Conservation (phyloP, 2,888 invertebrate genomes). For the Drosophila rubida region DNA sequence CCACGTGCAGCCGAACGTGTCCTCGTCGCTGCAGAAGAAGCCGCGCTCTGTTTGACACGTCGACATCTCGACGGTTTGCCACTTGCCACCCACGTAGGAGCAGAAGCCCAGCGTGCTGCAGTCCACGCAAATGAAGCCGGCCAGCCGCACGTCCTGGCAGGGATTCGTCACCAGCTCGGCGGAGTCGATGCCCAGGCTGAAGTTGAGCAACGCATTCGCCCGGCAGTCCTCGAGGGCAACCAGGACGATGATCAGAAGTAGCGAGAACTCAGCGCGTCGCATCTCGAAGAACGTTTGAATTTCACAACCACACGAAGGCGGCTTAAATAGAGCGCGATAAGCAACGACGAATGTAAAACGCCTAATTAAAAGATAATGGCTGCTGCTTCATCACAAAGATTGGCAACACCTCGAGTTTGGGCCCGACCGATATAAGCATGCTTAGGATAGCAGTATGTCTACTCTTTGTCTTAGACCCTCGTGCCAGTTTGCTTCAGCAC, state of each 20-base stretch:
- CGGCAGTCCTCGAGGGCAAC: not conserved
- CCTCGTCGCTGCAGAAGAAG: conserved; percentile 74
- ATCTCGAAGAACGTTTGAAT: conserved; percentile 50
- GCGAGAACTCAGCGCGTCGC: conserved; percentile 31
- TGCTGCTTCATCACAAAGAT: not conserved
- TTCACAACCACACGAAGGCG: not conserved
- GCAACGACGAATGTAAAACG: conserved; percentile 23
- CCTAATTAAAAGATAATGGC: conserved; percentile 55
- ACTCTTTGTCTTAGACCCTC: too few relatives aligned
- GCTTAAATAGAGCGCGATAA: conserved; percentile 51
- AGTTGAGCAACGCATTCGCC: conserved; percentile 8
- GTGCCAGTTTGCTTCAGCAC: too few relatives aligned
- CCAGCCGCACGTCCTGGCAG: conserved; percentile 62
- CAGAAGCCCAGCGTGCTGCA: conserved; percentile 73
- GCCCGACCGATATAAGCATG: too few relatives aligned
- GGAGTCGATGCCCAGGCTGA: conserved; percentile 32
- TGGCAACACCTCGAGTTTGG: too few relatives aligned
- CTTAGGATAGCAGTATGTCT: too few relatives aligned
- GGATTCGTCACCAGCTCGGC: conserved; percentile 62
- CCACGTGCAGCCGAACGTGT: conserved; percentile 64
- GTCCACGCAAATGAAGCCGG: conserved; percentile 73
- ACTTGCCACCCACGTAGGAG: conserved; percentile 47
- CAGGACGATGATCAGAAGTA: conserved; percentile 19
- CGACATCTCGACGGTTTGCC: conserved; percentile 64
- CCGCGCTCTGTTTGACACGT: conserved; percentile 59